phyloP scores from a whole-genome alignment of 2,888 invertebrate species.

The Alloplasta piceator region DNA sequence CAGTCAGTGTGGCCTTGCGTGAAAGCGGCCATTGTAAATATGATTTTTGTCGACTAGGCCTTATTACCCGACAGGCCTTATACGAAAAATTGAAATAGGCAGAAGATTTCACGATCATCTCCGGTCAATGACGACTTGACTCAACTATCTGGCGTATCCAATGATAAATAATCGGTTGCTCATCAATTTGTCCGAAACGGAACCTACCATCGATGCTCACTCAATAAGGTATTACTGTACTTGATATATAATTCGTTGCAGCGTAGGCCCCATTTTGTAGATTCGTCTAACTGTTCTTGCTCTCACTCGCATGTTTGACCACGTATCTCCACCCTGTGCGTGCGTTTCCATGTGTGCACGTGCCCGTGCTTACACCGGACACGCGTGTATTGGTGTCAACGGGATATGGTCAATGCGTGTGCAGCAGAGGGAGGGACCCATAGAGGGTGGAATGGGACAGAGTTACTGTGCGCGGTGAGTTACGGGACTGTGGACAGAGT shows the following conservation, averaged over 20 bases:
- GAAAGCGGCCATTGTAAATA: too few relatives aligned
- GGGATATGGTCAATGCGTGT: slow-evolving; percentile 22
- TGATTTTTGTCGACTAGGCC: too few relatives aligned
- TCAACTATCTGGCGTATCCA: too few relatives aligned
- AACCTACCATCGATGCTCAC: too few relatives aligned
- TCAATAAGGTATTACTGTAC: too few relatives aligned
- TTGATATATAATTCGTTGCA: neutral
- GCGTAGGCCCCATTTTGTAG: neutral
- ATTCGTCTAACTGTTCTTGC: slow-evolving; percentile 18
- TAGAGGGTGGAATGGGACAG: neutral
- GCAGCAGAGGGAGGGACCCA: neutral
- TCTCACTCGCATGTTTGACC: slow-evolving; percentile 37
- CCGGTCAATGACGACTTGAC: too few relatives aligned
- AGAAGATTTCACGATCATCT: too few relatives aligned
- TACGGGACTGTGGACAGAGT: slow-evolving; percentile 83
- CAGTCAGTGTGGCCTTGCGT: too few relatives aligned
- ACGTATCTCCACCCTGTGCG: slow-evolving; percentile 61
- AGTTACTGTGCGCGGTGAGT: slow-evolving; percentile 74
- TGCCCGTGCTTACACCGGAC: slow-evolving; percentile 55
- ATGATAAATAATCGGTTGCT: too few relatives aligned
- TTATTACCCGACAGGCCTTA: too few relatives aligned
- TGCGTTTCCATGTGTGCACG: slow-evolving; percentile 63
- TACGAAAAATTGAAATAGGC: too few relatives aligned
- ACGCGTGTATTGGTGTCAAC: slow-evolving; percentile 63
- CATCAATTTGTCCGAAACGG: too few relatives aligned